These are phyloP conservation scores for Rhinolophus sinicus DNA, from an alignment of 2,113 vertebrate species.

Conservation along the genomic window DNA sequence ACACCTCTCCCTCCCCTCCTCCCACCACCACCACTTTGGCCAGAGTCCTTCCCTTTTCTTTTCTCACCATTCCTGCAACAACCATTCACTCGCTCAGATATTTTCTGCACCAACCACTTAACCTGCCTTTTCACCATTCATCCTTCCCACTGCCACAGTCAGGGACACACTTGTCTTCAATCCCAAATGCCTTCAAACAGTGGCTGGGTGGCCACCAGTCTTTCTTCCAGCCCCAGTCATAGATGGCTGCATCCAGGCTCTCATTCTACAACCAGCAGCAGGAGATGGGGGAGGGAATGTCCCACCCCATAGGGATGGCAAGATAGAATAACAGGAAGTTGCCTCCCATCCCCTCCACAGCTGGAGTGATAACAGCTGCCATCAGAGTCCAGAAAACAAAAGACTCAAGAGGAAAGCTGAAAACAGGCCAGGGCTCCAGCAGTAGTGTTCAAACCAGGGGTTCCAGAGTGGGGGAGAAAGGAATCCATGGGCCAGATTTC, in stretches of 20 bases:
- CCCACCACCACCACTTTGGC: not conserved
- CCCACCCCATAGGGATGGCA: constrained; percentile 50
- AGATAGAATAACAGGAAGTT: constrained; percentile 76
- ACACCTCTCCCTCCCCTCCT: not conserved
- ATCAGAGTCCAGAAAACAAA: constrained; percentile 58
- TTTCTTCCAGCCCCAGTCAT: not conserved
- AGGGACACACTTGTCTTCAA: not conserved
- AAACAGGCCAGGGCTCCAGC: not conserved
- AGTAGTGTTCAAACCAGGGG: not conserved
- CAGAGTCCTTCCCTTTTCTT: not conserved
- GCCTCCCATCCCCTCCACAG: constrained; percentile 62
- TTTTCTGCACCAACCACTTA: not conserved
- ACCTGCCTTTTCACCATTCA: not conserved
- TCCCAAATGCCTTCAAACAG: not conserved
- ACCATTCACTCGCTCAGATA: not conserved
- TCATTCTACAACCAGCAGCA: not conserved
- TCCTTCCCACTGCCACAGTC: not conserved
- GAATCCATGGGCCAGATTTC: not conserved
- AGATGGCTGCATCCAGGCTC: not conserved
- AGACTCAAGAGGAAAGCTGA: constrained; percentile 36
- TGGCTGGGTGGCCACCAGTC: not conserved
- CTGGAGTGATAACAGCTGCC: constrained; percentile 74
- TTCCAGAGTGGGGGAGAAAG: not conserved
- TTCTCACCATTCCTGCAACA: not conserved
- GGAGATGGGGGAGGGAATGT: constrained; percentile 27